These are phyloP conservation scores for Leptobrachium ailaonicum DNA, from an alignment of 2,113 vertebrate species.

Conservation along the genomic window DNA sequence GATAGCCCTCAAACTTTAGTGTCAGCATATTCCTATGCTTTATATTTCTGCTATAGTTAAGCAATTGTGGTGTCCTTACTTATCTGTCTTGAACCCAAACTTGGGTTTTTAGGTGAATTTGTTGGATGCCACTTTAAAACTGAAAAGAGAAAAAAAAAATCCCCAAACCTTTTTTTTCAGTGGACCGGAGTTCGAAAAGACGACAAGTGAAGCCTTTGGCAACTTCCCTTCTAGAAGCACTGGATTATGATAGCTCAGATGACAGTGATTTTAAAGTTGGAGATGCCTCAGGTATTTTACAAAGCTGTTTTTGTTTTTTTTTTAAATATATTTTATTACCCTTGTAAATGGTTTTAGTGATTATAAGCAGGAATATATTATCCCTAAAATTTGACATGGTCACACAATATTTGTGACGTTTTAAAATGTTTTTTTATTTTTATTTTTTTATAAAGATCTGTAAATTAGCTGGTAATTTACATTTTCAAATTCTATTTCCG, in stretches of 20 bases:
- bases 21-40: conserved; percentile 23
- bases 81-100: not conserved
- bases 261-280: conserved; percentile 99
- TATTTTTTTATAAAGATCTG: not conserved
- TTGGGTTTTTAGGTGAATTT: not conserved
- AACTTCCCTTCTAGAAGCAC: conserved; percentile 90
- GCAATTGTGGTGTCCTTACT: conserved; percentile 21
- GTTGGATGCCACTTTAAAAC: conserved; percentile 34
- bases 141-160: not conserved
- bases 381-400: no score
- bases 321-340: not conserved
- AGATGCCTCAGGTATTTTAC: conserved; percentile 89
- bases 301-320: conserved; percentile 18
- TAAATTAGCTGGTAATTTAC: not conserved
- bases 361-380: no score
- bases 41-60: not conserved
- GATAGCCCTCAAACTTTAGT: conserved; percentile 42
- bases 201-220: conserved; percentile 97
- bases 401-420: no score
- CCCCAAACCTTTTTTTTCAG: conserved; percentile 60
- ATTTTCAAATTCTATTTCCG: not conserved
- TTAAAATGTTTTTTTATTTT: not conserved
- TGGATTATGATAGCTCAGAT: conserved; percentile 99
- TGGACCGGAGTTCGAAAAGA: conserved; percentile 95
- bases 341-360: no score